Evolutionary conservation across 2,888 invertebrate species (phyloP), one percentile per base, ranked within the genome.

Genomic region (Lasioglossum zephyrum): DNA sequence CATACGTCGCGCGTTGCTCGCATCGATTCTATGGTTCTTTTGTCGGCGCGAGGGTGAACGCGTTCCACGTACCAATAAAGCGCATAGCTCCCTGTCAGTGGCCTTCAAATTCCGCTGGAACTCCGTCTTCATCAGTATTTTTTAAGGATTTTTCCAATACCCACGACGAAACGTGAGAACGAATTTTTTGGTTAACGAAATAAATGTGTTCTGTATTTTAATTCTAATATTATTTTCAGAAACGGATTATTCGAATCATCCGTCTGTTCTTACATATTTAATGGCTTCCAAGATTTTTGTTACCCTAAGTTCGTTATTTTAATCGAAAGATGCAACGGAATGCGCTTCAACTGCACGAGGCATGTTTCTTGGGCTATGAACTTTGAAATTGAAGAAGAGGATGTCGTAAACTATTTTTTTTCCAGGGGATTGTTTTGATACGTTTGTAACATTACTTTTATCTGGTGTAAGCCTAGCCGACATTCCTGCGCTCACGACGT

Each of bases 1-100:
- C 70, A 49, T 60, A 77, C 57, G 49, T 69, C n/a, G 69, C 69
- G 70, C 75, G 44, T 72, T 86, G 80, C 69, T 77, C 49, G 36
- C 31, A 16, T 73, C 49, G 18, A 26, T 26, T 22, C 31, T 36
- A 11, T 0, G 22, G 31, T 49, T 73, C 49, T 53, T 73, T 22
- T 13, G 26, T 44, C 36, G 39, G 5, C 11, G 9, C 69, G 69
- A 41, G 39, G 41, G 41, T 11, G 41, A 13, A 39, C 41, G 69
- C 69, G n/a, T 41, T 70, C 41, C 69, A n/a, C 13, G 69, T n/a
- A n/a, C n/a, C 69, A 22, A 36, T 66, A 18, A 39, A 63, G n/a
- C n/a, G n/a, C 63, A 31, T 22, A 60, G 26, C 26, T 60, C 18
- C 49, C 49, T 57, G 57, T 57, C 57, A 57, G 57, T n/a, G n/a